phyloP scores from a whole-genome alignment of 2,113 vertebrate genomes.

The Forbesichthys agassizii region DNA sequence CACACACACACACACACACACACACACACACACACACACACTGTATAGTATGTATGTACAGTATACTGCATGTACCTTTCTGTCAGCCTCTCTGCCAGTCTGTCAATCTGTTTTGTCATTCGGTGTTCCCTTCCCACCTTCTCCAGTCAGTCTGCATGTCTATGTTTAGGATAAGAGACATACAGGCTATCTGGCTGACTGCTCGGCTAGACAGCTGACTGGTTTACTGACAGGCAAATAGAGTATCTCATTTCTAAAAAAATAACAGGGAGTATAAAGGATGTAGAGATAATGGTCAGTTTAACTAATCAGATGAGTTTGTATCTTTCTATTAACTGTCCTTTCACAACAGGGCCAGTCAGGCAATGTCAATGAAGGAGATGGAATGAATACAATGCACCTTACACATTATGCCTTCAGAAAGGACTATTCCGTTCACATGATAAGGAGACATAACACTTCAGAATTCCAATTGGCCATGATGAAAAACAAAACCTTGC shows the following conservation, averaged over 20 bases:
- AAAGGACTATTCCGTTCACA: conserved; percentile 56
- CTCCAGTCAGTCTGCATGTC: background rate
- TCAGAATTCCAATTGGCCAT: conserved; percentile 51
- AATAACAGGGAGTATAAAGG: conserved; percentile 9
- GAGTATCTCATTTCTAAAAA: background rate
- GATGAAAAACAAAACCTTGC: conserved; percentile 29
- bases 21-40: background rate
- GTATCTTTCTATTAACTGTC: background rate
- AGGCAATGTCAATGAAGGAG: conserved; percentile 48
- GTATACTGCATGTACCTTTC: background rate
- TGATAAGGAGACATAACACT: conserved; percentile 60
- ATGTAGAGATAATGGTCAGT: background rate
- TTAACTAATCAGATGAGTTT: conserved; percentile 9
- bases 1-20: background rate
- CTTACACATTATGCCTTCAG: conserved; percentile 59
- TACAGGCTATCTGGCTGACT: background rate
- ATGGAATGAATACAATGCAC: conserved; percentile 66
- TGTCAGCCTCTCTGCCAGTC: background rate
- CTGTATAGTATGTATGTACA: too few relatives aligned
- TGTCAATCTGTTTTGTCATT: too few relatives aligned
- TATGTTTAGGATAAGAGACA: background rate
- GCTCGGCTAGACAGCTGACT: conserved; percentile 15
- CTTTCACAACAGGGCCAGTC: background rate
- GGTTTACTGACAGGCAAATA: background rate
- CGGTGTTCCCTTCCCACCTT: background rate